Conservation (phyloP, 2,797 vertebrate genomes). For the Molossus alvarezi region DNA sequence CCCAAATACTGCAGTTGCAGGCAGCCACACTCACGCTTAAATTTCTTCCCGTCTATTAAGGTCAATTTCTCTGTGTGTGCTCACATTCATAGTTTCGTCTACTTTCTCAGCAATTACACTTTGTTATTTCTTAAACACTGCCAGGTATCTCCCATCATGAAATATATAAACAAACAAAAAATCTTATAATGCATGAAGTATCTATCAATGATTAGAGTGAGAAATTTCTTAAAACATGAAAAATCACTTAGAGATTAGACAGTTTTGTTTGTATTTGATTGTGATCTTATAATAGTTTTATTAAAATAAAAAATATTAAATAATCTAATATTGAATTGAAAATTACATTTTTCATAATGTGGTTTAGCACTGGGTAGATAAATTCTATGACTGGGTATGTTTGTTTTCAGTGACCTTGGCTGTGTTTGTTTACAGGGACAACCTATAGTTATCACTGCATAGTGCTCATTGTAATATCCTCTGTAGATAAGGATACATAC, state of each 20-base stretch:
- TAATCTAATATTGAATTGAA: slow-evolving; percentile 32
- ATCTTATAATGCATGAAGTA: neutral
- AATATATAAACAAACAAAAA: neutral
- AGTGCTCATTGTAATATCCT: neutral
- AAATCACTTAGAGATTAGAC: neutral
- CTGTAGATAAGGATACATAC: neutral
- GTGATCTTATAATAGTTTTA: neutral
- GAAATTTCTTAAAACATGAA: no score
- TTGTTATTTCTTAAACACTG: neutral
- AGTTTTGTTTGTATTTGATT: neutral
- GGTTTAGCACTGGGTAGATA: neutral
- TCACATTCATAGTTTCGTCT: neutral
- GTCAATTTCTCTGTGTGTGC: neutral
- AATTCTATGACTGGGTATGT: neutral
- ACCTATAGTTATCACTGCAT: neutral
- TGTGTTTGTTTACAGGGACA: neutral
- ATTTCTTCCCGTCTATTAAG: neutral
- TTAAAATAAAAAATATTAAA: neutral
- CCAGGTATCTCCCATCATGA: neutral
- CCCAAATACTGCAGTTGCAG: neutral
- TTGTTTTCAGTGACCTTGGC: neutral
- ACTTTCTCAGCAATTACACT: neutral
- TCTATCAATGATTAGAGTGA: neutral
- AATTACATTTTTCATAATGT: neutral
- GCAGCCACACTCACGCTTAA: neutral